Base-by-base conservation (phyloP, 2,797 vertebrate species). In the Chelidonichthys spinosus region DNA sequence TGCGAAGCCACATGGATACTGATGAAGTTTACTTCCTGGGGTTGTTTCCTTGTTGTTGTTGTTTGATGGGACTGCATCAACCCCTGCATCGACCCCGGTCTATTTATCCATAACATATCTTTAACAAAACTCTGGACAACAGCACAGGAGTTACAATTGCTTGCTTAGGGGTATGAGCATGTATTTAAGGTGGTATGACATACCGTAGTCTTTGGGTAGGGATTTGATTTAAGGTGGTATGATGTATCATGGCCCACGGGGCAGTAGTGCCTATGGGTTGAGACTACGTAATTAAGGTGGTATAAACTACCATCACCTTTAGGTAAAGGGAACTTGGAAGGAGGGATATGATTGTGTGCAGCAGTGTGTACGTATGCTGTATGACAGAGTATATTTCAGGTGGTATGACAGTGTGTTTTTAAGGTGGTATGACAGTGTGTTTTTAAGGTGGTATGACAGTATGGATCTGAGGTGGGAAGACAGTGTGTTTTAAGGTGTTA, bases 181-280 rank as follows among this genome's bases (percentile, higher is more conserved):
- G 46, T 49, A n/a, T 49, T 49, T n/a, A 63, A 55, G 25, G 49
- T 56, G 36, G 11, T 61, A 25, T 58, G 44, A 85, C 68, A 81
- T 52, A 32, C 32, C 18, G 14, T 14, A 1, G 43, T 7, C 47
- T 9, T 49, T 52, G 49, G 49, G 18, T 10, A 42, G 40, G 40
- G 40, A 7, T 4, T 42, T 42, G 40, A 42, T 42, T 43, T 13
- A 43, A 43, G 10, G 10, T 11, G 10, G 42, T 43, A 43, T 43
- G 10, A 11, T 43, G 42, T 43, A 43, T 11, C 13, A 43, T 4
- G 10, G 2, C 13, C 42, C 42, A 25, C 25, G 4, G 13, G 5
- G 43, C 43, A 44, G 43, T 5, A 44, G 13, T 44, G 43, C 43
- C 43, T 44, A n/a, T n/a, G 43, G 43, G 13, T 44, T 1, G 43